Conservation (phyloP, 2,888 invertebrate genomes). For the Diadegma fenestrale region DNA sequence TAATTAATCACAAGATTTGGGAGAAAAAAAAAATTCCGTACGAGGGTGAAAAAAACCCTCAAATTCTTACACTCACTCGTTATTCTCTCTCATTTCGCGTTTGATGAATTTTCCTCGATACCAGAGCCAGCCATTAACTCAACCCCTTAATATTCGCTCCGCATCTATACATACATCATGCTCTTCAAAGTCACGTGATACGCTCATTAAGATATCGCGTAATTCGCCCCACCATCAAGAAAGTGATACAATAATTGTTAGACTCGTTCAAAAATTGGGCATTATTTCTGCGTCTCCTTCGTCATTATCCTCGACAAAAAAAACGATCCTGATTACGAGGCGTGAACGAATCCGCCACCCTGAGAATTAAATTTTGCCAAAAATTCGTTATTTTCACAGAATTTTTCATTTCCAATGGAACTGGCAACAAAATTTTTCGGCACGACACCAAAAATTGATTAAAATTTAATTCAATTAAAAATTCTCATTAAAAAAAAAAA, state of each 20-base stretch:
- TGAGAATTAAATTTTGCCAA: too few relatives aligned
- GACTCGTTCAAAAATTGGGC: slow-evolving; percentile 3
- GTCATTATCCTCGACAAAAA: neutral
- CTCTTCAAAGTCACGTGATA: slow-evolving; percentile 64
- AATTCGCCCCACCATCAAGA: neutral
- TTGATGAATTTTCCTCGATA: slow-evolving; percentile 49
- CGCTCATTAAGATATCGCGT: slow-evolving; percentile 69
- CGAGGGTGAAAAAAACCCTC: neutral
- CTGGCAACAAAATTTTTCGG: too few relatives aligned
- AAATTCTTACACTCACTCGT: neutral
- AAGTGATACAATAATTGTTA: slow-evolving; percentile 5
- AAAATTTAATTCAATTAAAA: too few relatives aligned
- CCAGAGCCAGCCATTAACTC: slow-evolving; percentile 36
- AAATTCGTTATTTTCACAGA: too few relatives aligned
- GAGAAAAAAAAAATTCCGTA: neutral
- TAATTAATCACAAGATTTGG: too few relatives aligned
- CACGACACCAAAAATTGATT: too few relatives aligned
- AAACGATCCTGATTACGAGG: neutral
- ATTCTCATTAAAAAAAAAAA: neutral
- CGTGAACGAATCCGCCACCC: neutral
- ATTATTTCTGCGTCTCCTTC: neutral
- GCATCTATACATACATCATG: slow-evolving; percentile 16
- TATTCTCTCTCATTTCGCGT: slow-evolving; percentile 42
- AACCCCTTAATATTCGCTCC: neutral
- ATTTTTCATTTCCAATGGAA: too few relatives aligned